These are phyloP conservation scores for Bubo blakistoni DNA, from an alignment of 2,113 vertebrate species.

Conservation along the genomic window DNA sequence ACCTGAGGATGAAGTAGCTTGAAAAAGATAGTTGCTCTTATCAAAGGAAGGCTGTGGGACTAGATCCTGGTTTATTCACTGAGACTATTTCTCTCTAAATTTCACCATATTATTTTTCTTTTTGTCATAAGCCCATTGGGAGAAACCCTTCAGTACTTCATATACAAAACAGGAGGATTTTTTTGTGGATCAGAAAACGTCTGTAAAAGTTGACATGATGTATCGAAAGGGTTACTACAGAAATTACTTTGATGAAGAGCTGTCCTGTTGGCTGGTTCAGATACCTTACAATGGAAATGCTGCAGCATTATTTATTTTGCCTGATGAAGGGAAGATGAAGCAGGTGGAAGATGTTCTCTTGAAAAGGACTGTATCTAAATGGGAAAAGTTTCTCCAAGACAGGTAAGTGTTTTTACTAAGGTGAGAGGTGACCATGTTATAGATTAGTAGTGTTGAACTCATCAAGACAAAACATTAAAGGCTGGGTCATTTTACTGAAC, in stretches of 20 bases:
- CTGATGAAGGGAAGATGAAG: slow-evolving; percentile 55
- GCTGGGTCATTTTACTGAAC: neutral
- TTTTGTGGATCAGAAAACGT: slow-evolving; percentile 6
- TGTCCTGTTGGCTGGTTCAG: slow-evolving; percentile 73
- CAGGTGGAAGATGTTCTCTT: slow-evolving; percentile 54
- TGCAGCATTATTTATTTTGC: slow-evolving; percentile 62
- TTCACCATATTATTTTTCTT: neutral
- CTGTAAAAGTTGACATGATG: slow-evolving; percentile 68
- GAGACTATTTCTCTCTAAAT: neutral
- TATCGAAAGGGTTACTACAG: slow-evolving; percentile 69
- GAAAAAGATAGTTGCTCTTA: neutral
- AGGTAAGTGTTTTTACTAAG: slow-evolving; percentile 37
- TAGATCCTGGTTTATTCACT: neutral
- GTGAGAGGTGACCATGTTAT: neutral
- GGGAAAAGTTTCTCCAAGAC: slow-evolving; percentile 30
- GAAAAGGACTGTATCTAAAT: slow-evolving; percentile 29
- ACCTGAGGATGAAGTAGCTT: neutral
- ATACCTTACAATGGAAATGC: slow-evolving; percentile 55
- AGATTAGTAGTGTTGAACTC: neutral
- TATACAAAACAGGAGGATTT: slow-evolving; percentile 60
- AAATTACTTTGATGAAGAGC: slow-evolving; percentile 67
- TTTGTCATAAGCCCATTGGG: slow-evolving; percentile 70
- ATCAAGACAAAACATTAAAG: neutral
- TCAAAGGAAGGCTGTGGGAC: neutral
- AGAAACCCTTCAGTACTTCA: slow-evolving; percentile 66